phyloP scores from a whole-genome alignment of 2,113 vertebrate species.

The Nanger granti region DNA sequence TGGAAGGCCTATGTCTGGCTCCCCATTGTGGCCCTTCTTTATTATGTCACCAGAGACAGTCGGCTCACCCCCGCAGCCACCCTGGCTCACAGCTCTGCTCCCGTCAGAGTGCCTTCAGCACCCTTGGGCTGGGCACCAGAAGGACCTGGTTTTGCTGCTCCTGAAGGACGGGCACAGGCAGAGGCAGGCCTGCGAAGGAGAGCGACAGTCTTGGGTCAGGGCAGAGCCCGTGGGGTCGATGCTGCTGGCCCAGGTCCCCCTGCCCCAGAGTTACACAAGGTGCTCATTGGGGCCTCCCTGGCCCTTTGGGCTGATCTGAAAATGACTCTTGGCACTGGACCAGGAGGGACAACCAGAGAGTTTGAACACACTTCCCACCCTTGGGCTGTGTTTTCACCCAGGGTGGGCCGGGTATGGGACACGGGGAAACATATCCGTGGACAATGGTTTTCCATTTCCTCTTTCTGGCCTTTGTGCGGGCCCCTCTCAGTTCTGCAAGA shows the following conservation, averaged over 20 bases:
- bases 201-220: not conserved
- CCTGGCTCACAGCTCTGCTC: not conserved
- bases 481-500: not conserved
- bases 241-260: not conserved
- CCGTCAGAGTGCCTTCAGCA: not conserved
- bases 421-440: not conserved
- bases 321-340: not conserved
- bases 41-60: fast-evolving
- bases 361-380: not conserved
- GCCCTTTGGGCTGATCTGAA: not conserved
- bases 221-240: fast-evolving
- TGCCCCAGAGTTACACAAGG: not conserved
- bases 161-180: not conserved
- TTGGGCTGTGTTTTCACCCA: not conserved
- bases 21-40: not conserved
- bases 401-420: not conserved
- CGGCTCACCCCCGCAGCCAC: not conserved
- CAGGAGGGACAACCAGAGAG: not conserved
- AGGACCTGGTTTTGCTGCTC: not conserved
- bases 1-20: not conserved
- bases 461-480: not conserved
- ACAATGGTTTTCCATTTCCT: conserved; percentile 21
- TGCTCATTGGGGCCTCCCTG: not conserved
- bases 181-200: not conserved
- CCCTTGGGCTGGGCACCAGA: not conserved